Base-by-base conservation (phyloP, 2,888 invertebrate genomes). In the Psylliodes chrysocephalus region DNA sequence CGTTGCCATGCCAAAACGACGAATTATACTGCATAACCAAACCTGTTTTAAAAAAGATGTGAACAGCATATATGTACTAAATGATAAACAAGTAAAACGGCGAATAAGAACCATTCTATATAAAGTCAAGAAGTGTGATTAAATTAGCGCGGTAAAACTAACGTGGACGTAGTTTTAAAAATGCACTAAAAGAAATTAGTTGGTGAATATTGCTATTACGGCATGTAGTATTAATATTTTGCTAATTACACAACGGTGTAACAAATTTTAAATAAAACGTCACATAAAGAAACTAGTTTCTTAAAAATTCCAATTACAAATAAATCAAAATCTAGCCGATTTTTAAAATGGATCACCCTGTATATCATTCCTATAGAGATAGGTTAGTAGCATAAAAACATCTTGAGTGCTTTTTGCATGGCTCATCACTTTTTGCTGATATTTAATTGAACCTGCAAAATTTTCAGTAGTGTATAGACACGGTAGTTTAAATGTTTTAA, bases 391-490 rank as follows among this genome's bases (percentile, higher is more conserved):
- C 6, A 62, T 47, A 64, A 68, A 64, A 68, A 64, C 68, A 60
- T 42, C 56, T n/a, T 56, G 42, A 53, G 44, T 22, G 47, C 56
- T 68, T 68, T 66, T 64, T 66, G 59, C 59, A 38, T 53, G 60
- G 19, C 66, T 66, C 60, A 62, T 57, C 61, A 64, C 18, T 64
- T 67, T 66, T 68, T 66, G 54, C 35, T 44, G 44, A 47, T 44
- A 38, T 52, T 52, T 63, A 52, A 54, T 19, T 25, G 35, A 38
- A 19, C 55, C 55, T 59, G 55, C 15, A 44, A 55, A n/a, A 51
- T 15, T 64, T 56, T 60, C 28, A 56, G 49, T 55, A 56, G 52
- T 42, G 40, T 42, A 30, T 12, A 28, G 30, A 30, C 22, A 25
- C 35, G 25, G 54, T 44, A 56, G 49, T 56, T 62, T 15, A 42